phyloP scores from a whole-genome alignment of 2,797 vertebrate species.

The Smutsia temminckii region DNA sequence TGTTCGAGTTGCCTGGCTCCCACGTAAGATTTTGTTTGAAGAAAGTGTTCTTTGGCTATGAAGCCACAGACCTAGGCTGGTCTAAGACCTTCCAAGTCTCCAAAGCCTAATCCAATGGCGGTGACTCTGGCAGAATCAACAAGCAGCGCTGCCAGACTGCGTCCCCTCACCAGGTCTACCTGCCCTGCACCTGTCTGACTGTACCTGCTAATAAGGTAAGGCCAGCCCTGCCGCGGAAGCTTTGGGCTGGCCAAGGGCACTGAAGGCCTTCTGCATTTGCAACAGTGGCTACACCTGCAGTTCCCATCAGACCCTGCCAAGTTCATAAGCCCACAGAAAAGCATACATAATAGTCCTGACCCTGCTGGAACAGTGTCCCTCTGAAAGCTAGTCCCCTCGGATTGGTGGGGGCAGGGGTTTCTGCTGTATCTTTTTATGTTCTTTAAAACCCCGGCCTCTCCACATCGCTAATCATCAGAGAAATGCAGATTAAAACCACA shows the following conservation, averaged over 20 bases:
- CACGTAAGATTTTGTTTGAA: not conserved
- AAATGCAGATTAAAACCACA: too few relatives aligned
- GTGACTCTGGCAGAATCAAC: accelerated
- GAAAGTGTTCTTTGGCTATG: not conserved
- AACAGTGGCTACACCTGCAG: accelerated
- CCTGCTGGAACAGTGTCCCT: not conserved
- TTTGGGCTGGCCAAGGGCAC: not conserved
- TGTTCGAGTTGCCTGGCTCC: not conserved
- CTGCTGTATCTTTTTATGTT: not conserved
- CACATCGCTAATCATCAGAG: too few relatives aligned
- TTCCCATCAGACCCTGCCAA: too few relatives aligned
- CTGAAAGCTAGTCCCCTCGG: not conserved
- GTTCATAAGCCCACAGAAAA: accelerated
- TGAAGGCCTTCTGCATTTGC: not conserved
- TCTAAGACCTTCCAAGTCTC: not conserved
- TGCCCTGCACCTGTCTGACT: accelerated
- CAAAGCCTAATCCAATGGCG: not conserved
- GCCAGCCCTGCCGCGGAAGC: not conserved
- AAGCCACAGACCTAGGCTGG: not conserved
- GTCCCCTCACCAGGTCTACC: accelerated
- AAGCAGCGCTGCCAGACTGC: not conserved
- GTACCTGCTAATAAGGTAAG: not conserved
- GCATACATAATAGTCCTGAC: not conserved
- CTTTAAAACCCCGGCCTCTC: not conserved
- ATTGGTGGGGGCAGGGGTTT: not conserved